Base-by-base conservation (phyloP, 2,113 vertebrate genomes). In the Condylura cristata region DNA sequence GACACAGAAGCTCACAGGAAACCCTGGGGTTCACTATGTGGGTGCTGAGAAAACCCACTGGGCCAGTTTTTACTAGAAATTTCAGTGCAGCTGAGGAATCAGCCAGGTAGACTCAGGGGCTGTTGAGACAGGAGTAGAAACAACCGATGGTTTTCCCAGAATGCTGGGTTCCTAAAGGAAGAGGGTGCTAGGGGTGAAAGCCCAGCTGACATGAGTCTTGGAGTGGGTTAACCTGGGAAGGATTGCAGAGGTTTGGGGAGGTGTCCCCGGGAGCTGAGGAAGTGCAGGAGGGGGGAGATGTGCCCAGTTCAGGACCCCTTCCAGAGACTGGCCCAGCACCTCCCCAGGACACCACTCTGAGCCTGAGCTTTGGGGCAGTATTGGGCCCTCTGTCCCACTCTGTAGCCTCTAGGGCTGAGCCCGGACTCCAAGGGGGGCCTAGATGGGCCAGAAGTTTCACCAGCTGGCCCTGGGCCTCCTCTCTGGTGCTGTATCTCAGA, bases 11-110 rank as follows among this genome's bases (percentile, higher is more conserved):
- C 18, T 37, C 32, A 11, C 8, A 13, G 39, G 68, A 68, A 8
- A 0, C 22, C 79, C 70, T 1, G 1, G 34, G 17, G 8, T 16
- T 10, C 0, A 32, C 22, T 12, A 4, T 26, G 3, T 0, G 1
- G 2, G 20, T 28, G 34, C 0, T 9, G 32, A 26, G 6, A 4
- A 81, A 51, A 22, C 6, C 60, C 30, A 6, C 13, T 10, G 46
- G 65, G 34, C 34, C 34, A 0, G 17, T 32, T 72, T 66, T 56
- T n/a, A 32, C 5, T 48, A 28, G 39, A 1, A 0, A 39, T 53
- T 83, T 89, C 34, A 41, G 4, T 4, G 2, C 20, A 16, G 0
- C 2, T 8, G 39, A 44, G 22, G 53, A 68, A 39, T 48, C 22
- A 8, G 37, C 26, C 0, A 34, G 4, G 16, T 26, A 28, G 24